These are phyloP conservation scores for Coreoperca whiteheadi DNA, from an alignment of 2,113 vertebrate genomes.

Conservation along the genomic window DNA sequence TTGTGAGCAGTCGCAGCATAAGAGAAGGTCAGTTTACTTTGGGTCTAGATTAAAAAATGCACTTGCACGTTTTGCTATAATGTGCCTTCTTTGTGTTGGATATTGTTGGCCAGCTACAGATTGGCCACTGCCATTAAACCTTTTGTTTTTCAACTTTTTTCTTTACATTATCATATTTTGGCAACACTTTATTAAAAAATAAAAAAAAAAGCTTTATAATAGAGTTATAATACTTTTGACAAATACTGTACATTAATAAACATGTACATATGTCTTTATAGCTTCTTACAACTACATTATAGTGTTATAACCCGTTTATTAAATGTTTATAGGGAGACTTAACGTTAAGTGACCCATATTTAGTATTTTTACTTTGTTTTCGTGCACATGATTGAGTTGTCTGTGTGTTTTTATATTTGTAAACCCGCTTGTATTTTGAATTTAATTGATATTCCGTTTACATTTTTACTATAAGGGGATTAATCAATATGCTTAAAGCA, in stretches of 20 bases:
- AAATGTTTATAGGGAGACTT: not conserved
- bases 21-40: not conserved
- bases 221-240: not conserved
- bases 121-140: not conserved
- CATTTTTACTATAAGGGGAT: not conserved
- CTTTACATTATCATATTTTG: not conserved
- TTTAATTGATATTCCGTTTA: not conserved
- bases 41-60: not conserved
- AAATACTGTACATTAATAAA: too few relatives aligned
- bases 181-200: not conserved
- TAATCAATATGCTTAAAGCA: not conserved
- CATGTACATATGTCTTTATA: not conserved
- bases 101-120: not conserved
- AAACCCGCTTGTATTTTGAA: not conserved
- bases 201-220: not conserved
- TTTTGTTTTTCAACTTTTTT: not conserved
- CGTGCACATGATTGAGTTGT: not conserved
- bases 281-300: not conserved
- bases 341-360: not conserved
- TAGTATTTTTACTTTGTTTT: not conserved
- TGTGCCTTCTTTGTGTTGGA: not conserved
- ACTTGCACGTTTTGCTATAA: not conserved
- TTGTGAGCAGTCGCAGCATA: not conserved
- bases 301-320: not conserved
- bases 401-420: not conserved